Conservation (phyloP, 2,888 invertebrate species). For the Piscicola geometra region DNA sequence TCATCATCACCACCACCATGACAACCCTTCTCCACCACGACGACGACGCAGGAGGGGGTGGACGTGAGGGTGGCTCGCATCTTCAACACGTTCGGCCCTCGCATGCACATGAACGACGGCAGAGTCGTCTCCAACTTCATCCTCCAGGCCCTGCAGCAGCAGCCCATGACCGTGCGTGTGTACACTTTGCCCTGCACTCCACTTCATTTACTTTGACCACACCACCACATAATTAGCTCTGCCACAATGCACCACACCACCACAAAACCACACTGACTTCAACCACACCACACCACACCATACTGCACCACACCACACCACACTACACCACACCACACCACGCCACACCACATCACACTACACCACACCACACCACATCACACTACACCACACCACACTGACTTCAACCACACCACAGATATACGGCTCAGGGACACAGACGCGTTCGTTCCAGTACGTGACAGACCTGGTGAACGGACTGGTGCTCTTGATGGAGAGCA, state of each 20-base stretch:
- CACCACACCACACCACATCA: not conserved
- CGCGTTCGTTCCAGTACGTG: constrained; percentile 95
- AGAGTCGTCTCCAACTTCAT: constrained; percentile 98
- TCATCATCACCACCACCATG: not conserved
- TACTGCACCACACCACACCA: too few relatives aligned
- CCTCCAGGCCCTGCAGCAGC: constrained; percentile 86
- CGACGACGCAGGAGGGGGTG: constrained; percentile 71
- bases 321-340: too few relatives aligned
- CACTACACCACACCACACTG: not conserved
- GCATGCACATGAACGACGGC: constrained; percentile 98
- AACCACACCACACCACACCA: too few relatives aligned
- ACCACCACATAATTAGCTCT: not conserved
- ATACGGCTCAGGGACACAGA: constrained; percentile 61
- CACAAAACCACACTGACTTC: too few relatives aligned
- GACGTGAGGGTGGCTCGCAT: constrained; percentile 92
- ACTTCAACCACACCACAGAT: constrained; percentile 52
- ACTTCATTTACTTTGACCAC: too few relatives aligned
- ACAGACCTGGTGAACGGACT: constrained; percentile 93
- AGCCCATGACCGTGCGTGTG: constrained; percentile 79
- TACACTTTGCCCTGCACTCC: not conserved
- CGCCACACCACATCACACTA: too few relatives aligned
- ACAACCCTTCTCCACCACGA: not conserved
- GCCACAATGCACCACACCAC: not conserved
- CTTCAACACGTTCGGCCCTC: constrained; percentile 96
- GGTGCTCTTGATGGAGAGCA: constrained; percentile 83